These are phyloP conservation scores for Pantherophis vulpinus DNA, from an alignment of 2,797 vertebrate genomes.

Conservation along the genomic window DNA sequence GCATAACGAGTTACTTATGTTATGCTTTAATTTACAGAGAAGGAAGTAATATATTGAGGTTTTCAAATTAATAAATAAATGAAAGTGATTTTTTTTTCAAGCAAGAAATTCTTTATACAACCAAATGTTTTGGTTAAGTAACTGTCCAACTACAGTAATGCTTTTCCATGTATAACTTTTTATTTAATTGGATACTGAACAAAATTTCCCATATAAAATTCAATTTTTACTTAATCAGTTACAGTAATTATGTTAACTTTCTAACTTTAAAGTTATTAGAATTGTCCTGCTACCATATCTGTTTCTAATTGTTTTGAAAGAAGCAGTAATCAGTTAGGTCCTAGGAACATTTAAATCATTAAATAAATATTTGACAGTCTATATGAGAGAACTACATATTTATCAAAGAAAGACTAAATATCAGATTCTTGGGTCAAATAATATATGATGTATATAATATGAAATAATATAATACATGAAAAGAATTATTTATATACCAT, in stretches of 20 bases:
- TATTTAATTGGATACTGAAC: slow-evolving; percentile 17
- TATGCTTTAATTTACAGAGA: slow-evolving; percentile 69
- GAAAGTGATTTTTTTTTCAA: slow-evolving; percentile 55
- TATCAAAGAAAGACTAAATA: neutral
- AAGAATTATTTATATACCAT: neutral
- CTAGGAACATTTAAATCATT: slow-evolving; percentile 24
- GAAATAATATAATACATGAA: neutral
- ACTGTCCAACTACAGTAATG: neutral
- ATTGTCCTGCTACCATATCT: slow-evolving; percentile 8
- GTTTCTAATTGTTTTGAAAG: neutral
- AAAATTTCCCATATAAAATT: neutral
- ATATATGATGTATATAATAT: neutral
- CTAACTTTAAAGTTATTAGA: neutral
- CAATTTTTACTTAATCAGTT: slow-evolving; percentile 19
- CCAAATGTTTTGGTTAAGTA: slow-evolving; percentile 37
- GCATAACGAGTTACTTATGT: slow-evolving; percentile 72
- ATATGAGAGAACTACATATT: neutral
- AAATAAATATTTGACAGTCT: slow-evolving; percentile 10
- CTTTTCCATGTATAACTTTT: slow-evolving; percentile 11
- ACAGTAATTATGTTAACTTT: slow-evolving; percentile 4
- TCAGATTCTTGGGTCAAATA: neutral
- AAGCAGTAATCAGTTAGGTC: neutral
- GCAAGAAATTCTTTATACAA: slow-evolving; percentile 46
- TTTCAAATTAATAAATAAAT: slow-evolving; percentile 65
- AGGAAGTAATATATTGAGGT: slow-evolving; percentile 73